Evolutionary conservation across 2,797 vertebrate genomes (phyloP).

Genomic region (Helarctos malayanus): DNA sequence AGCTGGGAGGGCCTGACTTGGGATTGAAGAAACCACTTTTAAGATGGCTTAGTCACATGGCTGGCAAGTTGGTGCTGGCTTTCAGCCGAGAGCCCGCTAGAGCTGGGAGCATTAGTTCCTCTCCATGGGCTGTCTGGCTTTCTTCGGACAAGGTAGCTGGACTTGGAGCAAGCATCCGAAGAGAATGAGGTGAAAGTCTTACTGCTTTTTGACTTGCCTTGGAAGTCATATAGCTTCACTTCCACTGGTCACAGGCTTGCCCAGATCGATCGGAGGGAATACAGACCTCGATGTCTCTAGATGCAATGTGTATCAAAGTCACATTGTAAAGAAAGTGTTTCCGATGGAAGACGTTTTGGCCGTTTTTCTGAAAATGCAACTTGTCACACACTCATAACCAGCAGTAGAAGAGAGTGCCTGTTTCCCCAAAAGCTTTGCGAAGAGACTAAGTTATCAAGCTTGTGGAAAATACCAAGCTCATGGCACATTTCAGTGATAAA

Average conservation of each 20-base stretch:
- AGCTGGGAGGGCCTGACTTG: not conserved
- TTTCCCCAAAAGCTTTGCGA: not conserved
- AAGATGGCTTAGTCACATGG: not conserved
- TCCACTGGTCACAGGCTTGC: not conserved
- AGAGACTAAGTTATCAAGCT: not conserved
- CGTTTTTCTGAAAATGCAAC: not conserved
- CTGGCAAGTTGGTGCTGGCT: not conserved
- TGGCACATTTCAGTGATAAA: not conserved
- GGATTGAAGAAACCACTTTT: not conserved
- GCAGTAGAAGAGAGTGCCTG: not conserved
- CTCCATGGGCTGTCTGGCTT: not conserved
- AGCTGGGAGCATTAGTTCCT: not conserved
- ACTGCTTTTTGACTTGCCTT: not conserved
- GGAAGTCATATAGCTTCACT: not conserved
- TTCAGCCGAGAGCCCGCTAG: not conserved
- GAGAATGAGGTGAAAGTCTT: not conserved
- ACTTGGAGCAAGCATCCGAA: not conserved
- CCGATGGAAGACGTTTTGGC: not conserved
- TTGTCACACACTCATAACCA: not conserved
- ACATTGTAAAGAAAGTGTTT: not conserved
- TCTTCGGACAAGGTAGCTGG: not conserved
- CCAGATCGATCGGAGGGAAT: not conserved
- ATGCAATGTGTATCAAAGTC: not conserved
- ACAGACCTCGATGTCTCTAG: not conserved
- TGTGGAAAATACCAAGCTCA: not conserved